A percentile compares a stretch with the other conserved stretches of the same genome.
Evolutionary conservation across 2,797 vertebrate genomes (phyloP).

Genomic region (Xenentodon cancila): DNA sequence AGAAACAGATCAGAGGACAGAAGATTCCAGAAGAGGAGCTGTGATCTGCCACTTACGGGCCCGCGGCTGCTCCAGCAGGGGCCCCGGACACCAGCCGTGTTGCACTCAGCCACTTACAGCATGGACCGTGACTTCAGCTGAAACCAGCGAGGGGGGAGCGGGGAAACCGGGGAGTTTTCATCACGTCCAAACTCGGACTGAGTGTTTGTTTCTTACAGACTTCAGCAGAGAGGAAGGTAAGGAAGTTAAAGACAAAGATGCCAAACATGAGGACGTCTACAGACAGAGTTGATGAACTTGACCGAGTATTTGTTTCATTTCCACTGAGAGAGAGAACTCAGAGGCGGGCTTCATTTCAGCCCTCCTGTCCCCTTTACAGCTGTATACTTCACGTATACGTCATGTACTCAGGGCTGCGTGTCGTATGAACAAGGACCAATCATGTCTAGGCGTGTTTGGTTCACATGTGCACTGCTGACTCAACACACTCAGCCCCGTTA

Average conservation of each 20-base stretch:
- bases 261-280: no score
- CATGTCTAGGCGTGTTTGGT: no score
- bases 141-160: slow-evolving; percentile 24
- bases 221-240: slow-evolving; percentile 34
- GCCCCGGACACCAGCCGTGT: slow-evolving; percentile 76
- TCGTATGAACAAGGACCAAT: slow-evolving; percentile 13
- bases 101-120: slow-evolving; percentile 95
- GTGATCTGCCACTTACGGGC: slow-evolving; percentile 93
- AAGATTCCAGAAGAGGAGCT: slow-evolving; percentile 34
- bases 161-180: slow-evolving; percentile 28
- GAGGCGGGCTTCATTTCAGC: slow-evolving; percentile 2
- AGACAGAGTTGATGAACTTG: no score
- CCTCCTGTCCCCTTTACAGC: slow-evolving; percentile 34
- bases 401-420: slow-evolving; percentile 38
- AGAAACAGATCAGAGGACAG: slow-evolving; percentile 25
- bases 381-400: slow-evolving; percentile 49
- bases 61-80: slow-evolving; percentile 73
- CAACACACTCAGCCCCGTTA: slow-evolving; percentile 31
- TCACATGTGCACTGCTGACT: slow-evolving; percentile 73
- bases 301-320: slow-evolving; percentile 53
- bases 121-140: slow-evolving; percentile 79
- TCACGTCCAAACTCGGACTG: slow-evolving; percentile 82
- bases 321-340: slow-evolving; percentile 24
- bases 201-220: slow-evolving; percentile 62
- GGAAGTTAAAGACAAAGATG: no score